phyloP scores from a whole-genome alignment of 2,888 invertebrate genomes.

The Diaperis boleti region DNA sequence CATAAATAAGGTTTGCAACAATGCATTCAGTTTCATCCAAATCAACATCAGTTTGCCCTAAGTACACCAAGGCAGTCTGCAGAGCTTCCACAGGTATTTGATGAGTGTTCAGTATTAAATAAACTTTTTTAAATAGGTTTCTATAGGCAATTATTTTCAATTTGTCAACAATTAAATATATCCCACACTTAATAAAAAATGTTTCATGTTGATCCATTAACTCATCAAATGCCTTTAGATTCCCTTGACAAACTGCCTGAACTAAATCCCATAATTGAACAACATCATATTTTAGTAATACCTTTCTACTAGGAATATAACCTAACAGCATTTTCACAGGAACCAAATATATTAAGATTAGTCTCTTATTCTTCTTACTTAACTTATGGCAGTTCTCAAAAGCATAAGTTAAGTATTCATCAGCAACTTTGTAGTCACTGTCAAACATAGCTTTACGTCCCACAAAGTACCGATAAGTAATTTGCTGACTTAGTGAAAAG shows the following conservation, averaged over 20 bases:
- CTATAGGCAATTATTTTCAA: slow-evolving; percentile 94
- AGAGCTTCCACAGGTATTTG: slow-evolving; percentile 90
- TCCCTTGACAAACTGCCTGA: slow-evolving; percentile 89
- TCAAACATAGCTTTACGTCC: slow-evolving; percentile 99
- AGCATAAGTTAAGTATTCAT: slow-evolving; percentile 92
- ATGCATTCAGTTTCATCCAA: slow-evolving; percentile 97
- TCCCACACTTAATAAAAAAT: slow-evolving; percentile 97
- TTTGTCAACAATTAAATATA: slow-evolving; percentile 97
- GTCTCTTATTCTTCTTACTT: slow-evolving; percentile 87
- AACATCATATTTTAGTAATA: slow-evolving; percentile 91
- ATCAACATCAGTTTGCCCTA: slow-evolving; percentile 88
- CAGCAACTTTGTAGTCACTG: slow-evolving; percentile 93
- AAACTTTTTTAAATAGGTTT: slow-evolving; percentile 95
- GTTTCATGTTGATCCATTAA: slow-evolving; percentile 88
- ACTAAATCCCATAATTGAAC: slow-evolving; percentile 92
- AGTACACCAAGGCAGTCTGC: slow-evolving; percentile 83
- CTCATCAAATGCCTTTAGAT: slow-evolving; percentile 84
- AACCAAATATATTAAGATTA: slow-evolving; percentile 94
- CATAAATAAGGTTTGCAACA: slow-evolving; percentile 95
- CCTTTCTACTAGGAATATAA: slow-evolving; percentile 86
- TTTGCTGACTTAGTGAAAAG: slow-evolving; percentile 92
- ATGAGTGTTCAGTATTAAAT: slow-evolving; percentile 81
- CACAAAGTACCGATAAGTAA: slow-evolving; percentile 97
- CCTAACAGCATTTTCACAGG: slow-evolving; percentile 98
- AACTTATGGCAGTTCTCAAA: slow-evolving; percentile 89